These are phyloP conservation scores for Crossocerus cetratus DNA, from an alignment of 2,888 invertebrate species.

Conservation along the genomic window DNA sequence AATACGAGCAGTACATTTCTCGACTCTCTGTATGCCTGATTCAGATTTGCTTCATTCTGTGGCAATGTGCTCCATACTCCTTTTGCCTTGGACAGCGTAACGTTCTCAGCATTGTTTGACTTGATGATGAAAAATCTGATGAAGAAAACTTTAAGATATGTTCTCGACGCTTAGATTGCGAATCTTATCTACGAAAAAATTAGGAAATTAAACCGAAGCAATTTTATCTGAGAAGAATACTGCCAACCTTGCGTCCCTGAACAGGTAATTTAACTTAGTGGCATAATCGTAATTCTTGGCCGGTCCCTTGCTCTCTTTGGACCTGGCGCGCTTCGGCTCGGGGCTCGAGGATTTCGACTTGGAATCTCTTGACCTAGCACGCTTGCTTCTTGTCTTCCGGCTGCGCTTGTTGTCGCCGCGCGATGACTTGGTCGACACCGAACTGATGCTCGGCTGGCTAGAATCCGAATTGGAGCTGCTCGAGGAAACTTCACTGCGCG, in stretches of 20 bases:
- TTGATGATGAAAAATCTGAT: conserved; percentile 94
- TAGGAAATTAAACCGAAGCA: conserved; percentile 2
- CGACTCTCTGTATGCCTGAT: conserved; percentile 94
- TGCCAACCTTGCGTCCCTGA: conserved; percentile 87
- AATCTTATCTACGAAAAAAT: conserved; percentile 24
- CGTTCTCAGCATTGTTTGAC: conserved; percentile 98
- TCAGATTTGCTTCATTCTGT: conserved; percentile 96
- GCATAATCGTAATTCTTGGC: conserved; percentile 89
- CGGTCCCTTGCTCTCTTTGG: conserved; percentile 75
- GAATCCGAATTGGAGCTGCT: conserved; percentile 83
- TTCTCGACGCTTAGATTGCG: conserved; percentile 30
- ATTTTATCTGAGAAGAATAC: conserved; percentile 32
- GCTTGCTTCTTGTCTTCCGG: conserved; percentile 69
- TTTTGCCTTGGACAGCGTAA: conserved; percentile 94
- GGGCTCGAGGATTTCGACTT: conserved; percentile 73
- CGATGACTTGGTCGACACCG: conserved; percentile 85
- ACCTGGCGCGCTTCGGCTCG: conserved; percentile 73
- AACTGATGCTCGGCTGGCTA: conserved; percentile 87
- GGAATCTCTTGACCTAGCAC: conserved; percentile 69
- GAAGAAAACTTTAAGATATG: conserved; percentile 57
- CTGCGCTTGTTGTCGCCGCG: conserved; percentile 73
- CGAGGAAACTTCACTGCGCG: conserved; percentile 92
- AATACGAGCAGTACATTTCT: conserved; percentile 96
- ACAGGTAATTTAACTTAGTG: conserved; percentile 94
- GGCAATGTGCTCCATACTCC: conserved; percentile 99